Evolutionary conservation across 2,888 invertebrate species (phyloP).

Genomic region (Coenonympha arcania): DNA sequence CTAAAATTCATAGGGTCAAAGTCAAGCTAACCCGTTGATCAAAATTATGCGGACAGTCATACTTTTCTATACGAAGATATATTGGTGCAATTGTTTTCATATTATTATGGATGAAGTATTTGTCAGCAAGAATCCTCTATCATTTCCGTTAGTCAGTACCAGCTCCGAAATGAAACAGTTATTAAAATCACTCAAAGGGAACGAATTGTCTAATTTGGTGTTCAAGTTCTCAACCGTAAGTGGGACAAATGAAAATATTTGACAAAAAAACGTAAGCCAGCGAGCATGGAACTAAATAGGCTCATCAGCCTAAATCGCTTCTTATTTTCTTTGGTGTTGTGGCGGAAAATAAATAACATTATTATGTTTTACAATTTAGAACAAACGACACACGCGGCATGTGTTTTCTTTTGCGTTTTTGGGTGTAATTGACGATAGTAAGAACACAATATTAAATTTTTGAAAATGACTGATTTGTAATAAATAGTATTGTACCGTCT

Average conservation of each 20-base stretch:
- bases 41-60: too few species aligned
- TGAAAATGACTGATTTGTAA: too few species aligned
- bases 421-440: too few species aligned
- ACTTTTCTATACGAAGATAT: too few species aligned
- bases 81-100: too few species aligned
- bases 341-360: constrained; percentile 12
- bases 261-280: constrained; percentile 6
- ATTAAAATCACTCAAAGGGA: constrained; percentile 2
- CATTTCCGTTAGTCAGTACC: not conserved
- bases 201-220: constrained; percentile 11
- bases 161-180: constrained; percentile 1
- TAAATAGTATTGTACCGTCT: too few species aligned
- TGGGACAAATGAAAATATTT: constrained; percentile 12
- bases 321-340: constrained; percentile 9
- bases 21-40: too few species aligned
- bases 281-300: not conserved
- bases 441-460: too few species aligned
- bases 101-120: too few species aligned
- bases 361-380: not conserved
- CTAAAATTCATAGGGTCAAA: too few species aligned
- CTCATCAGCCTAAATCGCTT: constrained; percentile 12
- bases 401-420: too few species aligned
- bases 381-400: not conserved
- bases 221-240: constrained; percentile 2
- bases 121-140: not conserved